Conservation (phyloP, 2,797 vertebrate species). For the Holocentrus rufus region DNA sequence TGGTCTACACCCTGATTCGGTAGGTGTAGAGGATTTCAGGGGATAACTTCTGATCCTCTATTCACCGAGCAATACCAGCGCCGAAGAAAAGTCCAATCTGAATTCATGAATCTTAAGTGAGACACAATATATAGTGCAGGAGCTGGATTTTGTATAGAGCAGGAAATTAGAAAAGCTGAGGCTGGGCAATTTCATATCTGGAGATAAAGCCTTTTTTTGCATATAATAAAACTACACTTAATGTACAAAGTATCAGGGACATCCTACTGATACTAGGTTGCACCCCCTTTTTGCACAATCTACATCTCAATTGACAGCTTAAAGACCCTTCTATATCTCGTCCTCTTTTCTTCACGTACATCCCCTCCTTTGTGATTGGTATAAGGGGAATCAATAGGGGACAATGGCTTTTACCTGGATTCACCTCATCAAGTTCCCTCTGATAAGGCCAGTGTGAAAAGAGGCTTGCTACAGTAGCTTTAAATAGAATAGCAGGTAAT, state of each 20-base stretch:
- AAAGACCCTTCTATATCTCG: background rate
- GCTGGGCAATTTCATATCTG: constrained; percentile 12
- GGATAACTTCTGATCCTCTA: constrained; percentile 19
- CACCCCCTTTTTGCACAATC: background rate
- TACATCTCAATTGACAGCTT: background rate
- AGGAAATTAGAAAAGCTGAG: constrained; percentile 35
- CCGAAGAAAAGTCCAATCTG: constrained; percentile 17
- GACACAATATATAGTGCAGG: constrained; percentile 1
- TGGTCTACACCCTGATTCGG: constrained; percentile 47
- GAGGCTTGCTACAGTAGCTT: constrained; percentile 63
- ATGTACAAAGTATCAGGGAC: constrained; percentile 10
- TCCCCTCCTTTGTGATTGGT: no score
- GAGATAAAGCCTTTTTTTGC: constrained; percentile 26
- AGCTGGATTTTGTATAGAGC: constrained; percentile 21
- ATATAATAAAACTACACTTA: constrained; percentile 14
- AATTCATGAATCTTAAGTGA: constrained; percentile 52
- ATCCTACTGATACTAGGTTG: background rate
- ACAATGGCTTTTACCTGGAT: no score
- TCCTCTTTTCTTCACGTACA: no score
- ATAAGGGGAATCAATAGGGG: no score
- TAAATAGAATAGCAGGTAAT: constrained; percentile 78
- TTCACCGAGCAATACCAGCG: constrained; percentile 22
- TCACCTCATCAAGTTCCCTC: no score
- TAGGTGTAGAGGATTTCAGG: constrained; percentile 20
- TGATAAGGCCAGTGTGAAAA: constrained; percentile 52